Conservation (phyloP, 2,797 vertebrate species). For the Centropyge bicolor region DNA sequence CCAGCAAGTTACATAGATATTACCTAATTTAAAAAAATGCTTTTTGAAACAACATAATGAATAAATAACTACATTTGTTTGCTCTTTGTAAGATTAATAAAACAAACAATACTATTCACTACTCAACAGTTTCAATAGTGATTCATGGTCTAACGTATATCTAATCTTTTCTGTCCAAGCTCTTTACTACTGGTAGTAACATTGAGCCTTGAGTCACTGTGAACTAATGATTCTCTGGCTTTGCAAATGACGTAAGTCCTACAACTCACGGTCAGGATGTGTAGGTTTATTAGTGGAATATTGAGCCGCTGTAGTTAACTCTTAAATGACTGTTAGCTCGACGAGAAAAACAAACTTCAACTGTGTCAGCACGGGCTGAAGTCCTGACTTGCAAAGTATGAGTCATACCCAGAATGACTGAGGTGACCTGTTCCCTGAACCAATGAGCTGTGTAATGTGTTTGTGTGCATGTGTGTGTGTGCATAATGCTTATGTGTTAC, state of each 20-base stretch:
- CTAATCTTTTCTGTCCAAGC: neutral
- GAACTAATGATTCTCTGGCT: conserved; percentile 36
- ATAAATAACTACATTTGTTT: too few relatives aligned
- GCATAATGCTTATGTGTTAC: conserved; percentile 24
- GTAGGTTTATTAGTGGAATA: conserved; percentile 18
- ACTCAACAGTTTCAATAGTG: neutral
- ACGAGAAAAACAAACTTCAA: conserved; percentile 49
- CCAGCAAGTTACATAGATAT: neutral
- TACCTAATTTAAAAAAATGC: neutral
- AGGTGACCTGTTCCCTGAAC: conserved; percentile 63
- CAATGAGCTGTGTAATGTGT: conserved; percentile 65
- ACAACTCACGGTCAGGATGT: conserved; percentile 14
- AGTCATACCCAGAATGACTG: conserved; percentile 58
- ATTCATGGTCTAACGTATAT: neutral
- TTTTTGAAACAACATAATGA: too few relatives aligned
- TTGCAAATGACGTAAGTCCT: conserved; percentile 18
- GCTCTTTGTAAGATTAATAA: too few relatives aligned
- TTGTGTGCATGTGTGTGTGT: conserved; percentile 32
- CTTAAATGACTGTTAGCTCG: conserved; percentile 2
- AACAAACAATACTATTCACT: neutral
- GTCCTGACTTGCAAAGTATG: conserved; percentile 61
- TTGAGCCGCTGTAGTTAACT: conserved; percentile 31
- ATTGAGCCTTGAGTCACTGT: conserved; percentile 32
- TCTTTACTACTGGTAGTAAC: neutral
- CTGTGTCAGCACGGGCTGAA: conserved; percentile 48